phyloP scores from a whole-genome alignment of 1,140 invertebrate species.

The Plectus sambesii region DNA sequence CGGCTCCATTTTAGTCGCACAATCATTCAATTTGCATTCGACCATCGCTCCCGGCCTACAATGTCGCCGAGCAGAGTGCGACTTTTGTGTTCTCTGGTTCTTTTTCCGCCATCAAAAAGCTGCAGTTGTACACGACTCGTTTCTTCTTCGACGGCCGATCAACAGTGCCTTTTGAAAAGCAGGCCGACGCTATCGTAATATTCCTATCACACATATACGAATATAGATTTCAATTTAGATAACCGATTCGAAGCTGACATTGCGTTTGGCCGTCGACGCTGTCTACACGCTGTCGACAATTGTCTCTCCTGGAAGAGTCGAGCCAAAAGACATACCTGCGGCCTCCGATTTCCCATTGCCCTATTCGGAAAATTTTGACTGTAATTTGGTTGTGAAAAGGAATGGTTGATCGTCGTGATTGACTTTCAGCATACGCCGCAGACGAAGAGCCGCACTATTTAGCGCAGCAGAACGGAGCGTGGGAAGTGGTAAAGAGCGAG shows the following conservation, averaged over 20 bases:
- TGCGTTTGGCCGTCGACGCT: conserved; percentile 40
- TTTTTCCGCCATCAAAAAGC: conserved; percentile 37
- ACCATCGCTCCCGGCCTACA: conserved; percentile 41
- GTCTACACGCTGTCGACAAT: conserved; percentile 46
- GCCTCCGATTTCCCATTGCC: conserved; percentile 42
- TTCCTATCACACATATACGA: neutral
- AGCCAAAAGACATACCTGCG: conserved; percentile 31
- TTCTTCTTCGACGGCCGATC: neutral
- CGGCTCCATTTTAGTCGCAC: conserved; percentile 39
- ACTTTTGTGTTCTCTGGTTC: conserved; percentile 38
- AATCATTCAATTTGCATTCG: conserved; percentile 47
- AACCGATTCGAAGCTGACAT: conserved; percentile 25
- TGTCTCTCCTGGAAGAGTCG: conserved; percentile 33
- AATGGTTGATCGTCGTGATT: neutral
- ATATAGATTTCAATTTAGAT: conserved; percentile 26
- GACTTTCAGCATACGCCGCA: neutral
- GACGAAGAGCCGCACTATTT: neutral
- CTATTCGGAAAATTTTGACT: conserved; percentile 46
- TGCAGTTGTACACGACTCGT: neutral
- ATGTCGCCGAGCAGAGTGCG: conserved; percentile 38
- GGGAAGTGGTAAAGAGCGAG: neutral
- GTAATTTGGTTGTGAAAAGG: conserved; percentile 24
- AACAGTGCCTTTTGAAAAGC: no score
- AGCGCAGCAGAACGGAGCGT: neutral
- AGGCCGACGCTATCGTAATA: no score